Evolutionary conservation across 2,797 vertebrate species (phyloP).

Genomic region (Crypturellus tataupa): DNA sequence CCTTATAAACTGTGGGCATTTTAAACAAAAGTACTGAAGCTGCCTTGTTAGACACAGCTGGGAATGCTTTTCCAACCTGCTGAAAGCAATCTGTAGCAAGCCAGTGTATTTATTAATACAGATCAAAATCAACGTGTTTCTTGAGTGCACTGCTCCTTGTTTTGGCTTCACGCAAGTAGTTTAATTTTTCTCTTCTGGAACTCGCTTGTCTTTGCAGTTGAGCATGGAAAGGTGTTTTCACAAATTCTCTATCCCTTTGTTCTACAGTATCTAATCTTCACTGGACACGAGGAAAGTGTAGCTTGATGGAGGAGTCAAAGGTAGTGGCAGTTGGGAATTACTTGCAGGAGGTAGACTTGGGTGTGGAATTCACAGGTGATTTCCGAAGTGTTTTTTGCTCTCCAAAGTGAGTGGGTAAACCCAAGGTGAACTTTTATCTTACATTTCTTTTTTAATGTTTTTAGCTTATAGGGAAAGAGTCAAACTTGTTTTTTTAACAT

Average conservation of each 20-base stretch:
- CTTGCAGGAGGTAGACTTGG: background rate
- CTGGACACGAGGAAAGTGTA: accelerated
- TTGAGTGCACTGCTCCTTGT: background rate
- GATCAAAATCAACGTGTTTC: background rate
- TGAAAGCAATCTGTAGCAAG: background rate
- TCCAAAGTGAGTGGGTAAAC: background rate
- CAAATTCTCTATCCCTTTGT: background rate
- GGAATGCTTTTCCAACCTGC: background rate
- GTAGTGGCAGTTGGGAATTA: background rate
- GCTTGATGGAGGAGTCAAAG: background rate
- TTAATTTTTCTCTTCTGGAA: background rate
- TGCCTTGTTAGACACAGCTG: background rate
- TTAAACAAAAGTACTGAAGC: background rate
- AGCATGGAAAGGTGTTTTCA: background rate
- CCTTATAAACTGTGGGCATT: accelerated
- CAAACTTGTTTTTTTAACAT: background rate
- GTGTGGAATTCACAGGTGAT: background rate
- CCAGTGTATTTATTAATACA: accelerated
- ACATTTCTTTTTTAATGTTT: background rate
- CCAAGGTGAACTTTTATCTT: background rate
- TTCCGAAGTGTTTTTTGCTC: background rate
- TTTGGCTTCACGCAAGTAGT: accelerated
- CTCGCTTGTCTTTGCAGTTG: background rate
- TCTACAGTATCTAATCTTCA: accelerated
- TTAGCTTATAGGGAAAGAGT: background rate